Evolutionary conservation across 1,140 invertebrate genomes (phyloP), one percentile per base, ranked within the genome.

Genomic region (Drosophila melanica): DNA sequence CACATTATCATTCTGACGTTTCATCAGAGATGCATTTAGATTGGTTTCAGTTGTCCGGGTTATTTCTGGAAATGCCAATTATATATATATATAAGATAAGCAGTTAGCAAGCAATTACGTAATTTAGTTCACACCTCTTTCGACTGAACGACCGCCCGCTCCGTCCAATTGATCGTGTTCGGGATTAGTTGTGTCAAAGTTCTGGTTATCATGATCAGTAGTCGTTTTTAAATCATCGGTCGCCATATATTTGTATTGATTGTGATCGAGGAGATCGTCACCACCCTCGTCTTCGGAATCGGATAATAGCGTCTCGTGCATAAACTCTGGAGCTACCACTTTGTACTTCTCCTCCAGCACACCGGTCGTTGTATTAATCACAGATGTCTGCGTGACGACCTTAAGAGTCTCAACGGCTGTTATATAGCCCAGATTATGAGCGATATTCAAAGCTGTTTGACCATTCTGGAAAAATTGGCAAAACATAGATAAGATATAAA

Each of bases 201-300:
- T 90, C 30, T 78, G 66, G 12, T 79, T 69, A 66, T 91, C 90
- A 11, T 90, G 54, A 0, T 76, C 74, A 41, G 55, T 77, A 27
- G 69, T 65, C 1, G 58, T 62, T 67, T 82, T 92, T 23, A 92
- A 51, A 47, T 92, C 87, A 44, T 92, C 90, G 5, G 76, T 90
- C 12, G 81, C 90, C 90, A 92, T 92, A 50, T 92, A 92, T 75
- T 92, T 91, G 39, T 92, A 92, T 77, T 92, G 86, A 62, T 92
- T 90, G 33, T 92, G 82, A 60, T 92, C 90, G 10, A 86, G 71
- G 48, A 86, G 58, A 9, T 92, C 89, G 63, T 81, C 93, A 96
- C 97, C 97, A 93, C 97, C 98, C 95, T 99, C 99, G 92, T 99
- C 99, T 92, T 99, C 99, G 23, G 98, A 99, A 93, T 99, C 99